Evolutionary conservation across 2,113 vertebrate genomes (phyloP), one percentile per base, ranked within the genome.

Genomic region (Morone chrysops): DNA sequence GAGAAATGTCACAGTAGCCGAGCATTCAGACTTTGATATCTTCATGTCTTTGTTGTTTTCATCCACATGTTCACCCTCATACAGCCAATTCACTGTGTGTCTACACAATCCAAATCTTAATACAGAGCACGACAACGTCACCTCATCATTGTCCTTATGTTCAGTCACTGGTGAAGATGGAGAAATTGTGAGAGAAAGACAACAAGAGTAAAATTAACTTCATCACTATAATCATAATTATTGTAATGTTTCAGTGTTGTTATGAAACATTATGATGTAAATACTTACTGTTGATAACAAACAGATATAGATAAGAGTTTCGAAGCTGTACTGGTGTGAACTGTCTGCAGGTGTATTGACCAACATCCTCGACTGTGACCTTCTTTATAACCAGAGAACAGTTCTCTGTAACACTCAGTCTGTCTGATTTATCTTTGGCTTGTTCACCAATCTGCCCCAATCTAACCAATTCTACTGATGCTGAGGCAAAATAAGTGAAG

Each of bases 301-400:
- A 56, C 16, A 82, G 70, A 38, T 17, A 0, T n/a, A 63, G 31
- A 0, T 0, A 0, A 43, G 45, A 0, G 12, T 61, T 57, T 36
- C 5, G 31, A 31, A 3, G 31, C 31, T 11, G 5, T 36, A 1
- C 1, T 70, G 20, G 22, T 67, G 61, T 20, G 5, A 9, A 1
- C 43, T 61, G 36, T 22, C n/a, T 13, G 12, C 81, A 83, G 45
- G 0, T 0, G 38, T 83, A 87, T 1, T 0, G 2, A 31, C 73
- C 77, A 20, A 1, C 77, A 69, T 87, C 80, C 4, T 53, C 14
- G 0, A 0, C 7, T 48, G 18, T 36, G 77, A 83, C 45, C 0
- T 43, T 54, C 74, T 82, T 70, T 53, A 84, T 70, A 25, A 75
- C 59, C 78, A 85, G 68, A 77, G 72, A 81, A 61, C 83, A 80